Conservation (phyloP, 1,140 invertebrate species). For the Bombus impatiens region DNA sequence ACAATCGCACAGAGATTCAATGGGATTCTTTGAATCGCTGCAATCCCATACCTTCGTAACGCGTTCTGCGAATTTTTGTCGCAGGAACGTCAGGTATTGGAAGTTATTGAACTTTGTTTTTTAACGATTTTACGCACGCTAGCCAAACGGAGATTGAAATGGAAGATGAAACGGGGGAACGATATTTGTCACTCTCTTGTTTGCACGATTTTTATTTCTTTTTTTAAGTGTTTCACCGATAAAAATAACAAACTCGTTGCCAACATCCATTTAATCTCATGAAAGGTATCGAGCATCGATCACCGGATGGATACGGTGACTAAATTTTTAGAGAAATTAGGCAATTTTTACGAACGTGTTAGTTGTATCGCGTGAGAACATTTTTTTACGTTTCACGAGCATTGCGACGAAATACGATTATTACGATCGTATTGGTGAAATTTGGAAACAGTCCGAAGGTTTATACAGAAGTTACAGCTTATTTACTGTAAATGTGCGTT, state of each 20-base stretch:
- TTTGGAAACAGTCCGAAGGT: too few species aligned
- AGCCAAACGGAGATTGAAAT: background rate
- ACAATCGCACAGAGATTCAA: background rate
- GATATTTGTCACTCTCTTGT: background rate
- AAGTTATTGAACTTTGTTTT: background rate
- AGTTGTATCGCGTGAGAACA: too few species aligned
- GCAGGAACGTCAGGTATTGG: background rate
- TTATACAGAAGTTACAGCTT: too few species aligned
- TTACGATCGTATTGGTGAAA: too few species aligned
- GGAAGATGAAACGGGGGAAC: background rate
- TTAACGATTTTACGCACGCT: background rate
- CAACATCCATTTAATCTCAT: too few species aligned
- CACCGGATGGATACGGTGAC: too few species aligned
- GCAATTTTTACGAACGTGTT: background rate
- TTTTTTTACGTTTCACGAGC: too few species aligned
- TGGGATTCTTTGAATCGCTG: slow-evolving; percentile 2
- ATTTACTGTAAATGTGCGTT: too few species aligned
- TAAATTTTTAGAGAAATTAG: background rate
- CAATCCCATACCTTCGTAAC: background rate
- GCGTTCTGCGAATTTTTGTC: background rate
- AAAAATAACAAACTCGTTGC: background rate
- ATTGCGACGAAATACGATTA: too few species aligned
- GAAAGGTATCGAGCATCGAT: background rate
- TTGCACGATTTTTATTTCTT: background rate
- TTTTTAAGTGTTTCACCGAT: background rate